Evolutionary conservation across 2,888 invertebrate species (phyloP).

Genomic region (Sipha maydis): DNA sequence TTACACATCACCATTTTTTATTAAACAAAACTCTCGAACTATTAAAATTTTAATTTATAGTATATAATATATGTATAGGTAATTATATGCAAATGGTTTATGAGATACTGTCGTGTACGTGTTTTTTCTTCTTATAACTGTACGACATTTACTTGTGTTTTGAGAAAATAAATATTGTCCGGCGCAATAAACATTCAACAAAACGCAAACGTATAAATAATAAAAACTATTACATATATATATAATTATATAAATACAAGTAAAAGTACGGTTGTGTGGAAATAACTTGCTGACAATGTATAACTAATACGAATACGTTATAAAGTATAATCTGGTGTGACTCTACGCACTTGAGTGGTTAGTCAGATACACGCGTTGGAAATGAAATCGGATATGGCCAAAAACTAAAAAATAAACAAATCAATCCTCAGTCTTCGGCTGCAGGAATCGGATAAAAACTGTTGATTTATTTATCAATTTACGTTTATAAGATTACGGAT

Average conservation of each 20-base stretch:
- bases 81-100: background rate
- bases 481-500: background rate
- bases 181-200: background rate
- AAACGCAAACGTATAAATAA: background rate
- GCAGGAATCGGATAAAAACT: background rate
- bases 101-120: background rate
- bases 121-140: background rate
- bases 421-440: background rate
- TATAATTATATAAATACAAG: background rate
- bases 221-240: background rate
- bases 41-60: background rate
- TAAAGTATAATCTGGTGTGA: background rate
- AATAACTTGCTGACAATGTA: conserved; percentile 35
- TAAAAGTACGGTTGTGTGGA: background rate
- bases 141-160: background rate
- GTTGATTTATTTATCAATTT: conserved; percentile 28
- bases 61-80: background rate
- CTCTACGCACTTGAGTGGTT: background rate
- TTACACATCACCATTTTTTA: too few relatives aligned
- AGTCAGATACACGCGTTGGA: background rate
- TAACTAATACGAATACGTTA: background rate
- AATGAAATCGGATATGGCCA: background rate
- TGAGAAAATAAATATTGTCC: background rate
- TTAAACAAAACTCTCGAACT: background rate
- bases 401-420: background rate